phyloP scores from a whole-genome alignment of 2,797 vertebrate genomes.

The Epinephelus malabaricus region DNA sequence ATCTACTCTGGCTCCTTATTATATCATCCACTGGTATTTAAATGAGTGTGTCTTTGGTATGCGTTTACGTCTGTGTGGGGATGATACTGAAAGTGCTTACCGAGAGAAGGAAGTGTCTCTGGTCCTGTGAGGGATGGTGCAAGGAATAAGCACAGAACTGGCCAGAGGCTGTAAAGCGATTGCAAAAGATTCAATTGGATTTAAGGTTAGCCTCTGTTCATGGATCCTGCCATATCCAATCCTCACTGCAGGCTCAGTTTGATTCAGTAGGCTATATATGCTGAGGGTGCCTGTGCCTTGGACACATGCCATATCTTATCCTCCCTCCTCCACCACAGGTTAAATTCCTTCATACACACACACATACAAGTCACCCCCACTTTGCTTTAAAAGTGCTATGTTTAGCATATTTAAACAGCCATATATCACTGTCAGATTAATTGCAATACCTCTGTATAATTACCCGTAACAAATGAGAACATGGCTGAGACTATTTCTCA shows the following conservation, averaged over 20 bases:
- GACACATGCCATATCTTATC: constrained; percentile 9
- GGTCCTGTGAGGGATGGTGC: constrained; percentile 52
- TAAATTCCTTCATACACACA: constrained; percentile 2
- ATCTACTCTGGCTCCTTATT: constrained; percentile 49
- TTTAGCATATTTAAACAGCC: constrained; percentile 43
- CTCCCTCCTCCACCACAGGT: constrained; percentile 7
- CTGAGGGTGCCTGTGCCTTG: constrained; percentile 39
- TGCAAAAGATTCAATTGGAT: constrained; percentile 72
- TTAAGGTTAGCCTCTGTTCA: constrained; percentile 69
- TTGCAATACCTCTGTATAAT: constrained; percentile 50
- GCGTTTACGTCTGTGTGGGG: constrained; percentile 28
- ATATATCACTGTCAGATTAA: constrained; percentile 53
- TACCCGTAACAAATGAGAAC: constrained; percentile 53
- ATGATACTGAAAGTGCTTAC: constrained; percentile 46
- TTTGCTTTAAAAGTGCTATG: constrained; percentile 39
- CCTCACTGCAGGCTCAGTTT: constrained; percentile 49
- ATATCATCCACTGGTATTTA: constrained; percentile 50
- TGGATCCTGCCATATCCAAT: constrained; percentile 63
- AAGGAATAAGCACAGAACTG: constrained; percentile 59
- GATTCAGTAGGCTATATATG: constrained; percentile 47
- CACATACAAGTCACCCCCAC: neutral
- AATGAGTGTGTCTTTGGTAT: constrained; percentile 35
- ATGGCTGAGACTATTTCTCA: constrained; percentile 26
- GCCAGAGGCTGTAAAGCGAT: constrained; percentile 66
- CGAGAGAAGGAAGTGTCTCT: constrained; percentile 32